These are phyloP conservation scores for Lymantria monacha DNA, from an alignment of 2,888 invertebrate genomes.

Conservation along the genomic window DNA sequence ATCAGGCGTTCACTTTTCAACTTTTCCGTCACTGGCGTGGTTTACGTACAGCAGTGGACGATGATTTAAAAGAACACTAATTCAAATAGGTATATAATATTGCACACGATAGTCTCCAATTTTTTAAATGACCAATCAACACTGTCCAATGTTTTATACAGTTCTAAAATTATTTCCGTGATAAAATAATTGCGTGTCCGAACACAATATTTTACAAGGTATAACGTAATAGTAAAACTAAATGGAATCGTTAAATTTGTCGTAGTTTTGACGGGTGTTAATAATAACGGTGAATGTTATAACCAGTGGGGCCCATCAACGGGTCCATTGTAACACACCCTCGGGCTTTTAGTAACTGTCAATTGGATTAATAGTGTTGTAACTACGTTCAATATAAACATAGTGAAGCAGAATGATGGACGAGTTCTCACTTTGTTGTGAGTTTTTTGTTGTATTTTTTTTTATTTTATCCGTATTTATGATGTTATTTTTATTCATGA, in stretches of 20 bases:
- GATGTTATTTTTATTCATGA: slow-evolving; percentile 14
- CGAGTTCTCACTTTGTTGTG: slow-evolving; percentile 10
- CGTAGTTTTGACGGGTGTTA: slow-evolving; percentile 37
- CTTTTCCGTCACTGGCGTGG: no score
- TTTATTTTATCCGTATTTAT: slow-evolving; percentile 8
- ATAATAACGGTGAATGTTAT: slow-evolving; percentile 35
- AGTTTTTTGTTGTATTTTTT: slow-evolving; percentile 16
- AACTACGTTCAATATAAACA: slow-evolving; percentile 27
- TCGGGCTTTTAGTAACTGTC: slow-evolving; percentile 36
- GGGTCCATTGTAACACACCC: slow-evolving; percentile 30
- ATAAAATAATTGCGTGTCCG: no score
- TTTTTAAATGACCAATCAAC: no score
- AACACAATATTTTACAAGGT: no score
- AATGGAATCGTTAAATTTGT: slow-evolving; percentile 28
- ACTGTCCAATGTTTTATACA: no score
- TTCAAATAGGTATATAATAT: no score
- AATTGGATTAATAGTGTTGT: slow-evolving; percentile 38
- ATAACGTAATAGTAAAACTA: no score
- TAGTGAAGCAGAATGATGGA: slow-evolving; percentile 16
- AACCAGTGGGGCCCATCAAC: slow-evolving; percentile 25
- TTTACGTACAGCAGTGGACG: no score
- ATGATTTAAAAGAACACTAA: no score
- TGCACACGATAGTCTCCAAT: no score
- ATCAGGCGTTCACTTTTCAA: no score
- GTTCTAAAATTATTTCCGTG: no score